Percentiles rank a stretch among this genome's conserved stretches.
Evolutionary conservation across 2,888 invertebrate species (phyloP).

Genomic region (Tiliacea aurago): DNA sequence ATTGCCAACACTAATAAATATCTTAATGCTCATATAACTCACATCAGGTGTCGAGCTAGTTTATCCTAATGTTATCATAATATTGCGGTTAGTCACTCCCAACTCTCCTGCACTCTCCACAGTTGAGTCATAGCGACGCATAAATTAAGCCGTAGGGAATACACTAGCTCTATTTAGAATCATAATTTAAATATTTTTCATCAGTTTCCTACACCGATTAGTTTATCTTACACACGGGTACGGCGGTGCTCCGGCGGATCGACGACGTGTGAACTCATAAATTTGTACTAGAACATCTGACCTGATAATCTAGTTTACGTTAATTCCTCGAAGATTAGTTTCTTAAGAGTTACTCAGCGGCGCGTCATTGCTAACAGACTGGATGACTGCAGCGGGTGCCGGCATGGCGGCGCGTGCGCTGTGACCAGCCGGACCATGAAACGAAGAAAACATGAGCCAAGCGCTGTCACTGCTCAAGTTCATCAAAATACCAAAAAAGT

Average conservation of each 20-base stretch:
- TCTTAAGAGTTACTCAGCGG: conserved; percentile 63
- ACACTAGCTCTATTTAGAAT: conserved; percentile 61
- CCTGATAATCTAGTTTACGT: conserved; percentile 76
- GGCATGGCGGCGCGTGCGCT: conserved; percentile 68
- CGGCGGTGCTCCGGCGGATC: conserved; percentile 70
- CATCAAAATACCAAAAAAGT: conserved; percentile 88
- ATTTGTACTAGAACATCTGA: conserved; percentile 72
- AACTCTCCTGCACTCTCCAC: conserved; percentile 37
- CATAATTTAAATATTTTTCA: conserved; percentile 69
- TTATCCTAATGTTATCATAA: conserved; percentile 59
- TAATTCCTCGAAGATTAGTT: conserved; percentile 73
- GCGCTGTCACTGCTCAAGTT: conserved; percentile 83
- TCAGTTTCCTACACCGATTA: conserved; percentile 65
- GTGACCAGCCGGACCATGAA: conserved; percentile 80
- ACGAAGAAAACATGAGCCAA: conserved; percentile 88
- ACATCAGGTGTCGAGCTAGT: conserved; percentile 53
- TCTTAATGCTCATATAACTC: conserved; percentile 55
- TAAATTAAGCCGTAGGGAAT: conserved; percentile 55
- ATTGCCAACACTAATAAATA: conserved; percentile 56
- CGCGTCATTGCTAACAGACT: conserved; percentile 61
- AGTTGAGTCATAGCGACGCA: conserved; percentile 61
- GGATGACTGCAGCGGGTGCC: conserved; percentile 61
- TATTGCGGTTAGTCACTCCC: conserved; percentile 49
- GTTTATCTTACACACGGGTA: conserved; percentile 59
- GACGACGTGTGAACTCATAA: conserved; percentile 72